Conservation (phyloP, 2,888 invertebrate species). For the Leucophora obtusa region DNA sequence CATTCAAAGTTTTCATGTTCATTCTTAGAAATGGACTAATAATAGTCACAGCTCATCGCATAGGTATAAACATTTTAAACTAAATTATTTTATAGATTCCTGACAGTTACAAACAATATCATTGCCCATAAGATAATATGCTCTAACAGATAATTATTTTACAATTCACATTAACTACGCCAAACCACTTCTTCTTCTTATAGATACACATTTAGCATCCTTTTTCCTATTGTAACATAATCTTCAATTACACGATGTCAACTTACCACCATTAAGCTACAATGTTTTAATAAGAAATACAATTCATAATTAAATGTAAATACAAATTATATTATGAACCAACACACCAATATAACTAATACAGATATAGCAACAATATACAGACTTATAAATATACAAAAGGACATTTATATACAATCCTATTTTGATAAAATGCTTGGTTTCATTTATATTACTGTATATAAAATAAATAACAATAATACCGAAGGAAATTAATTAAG, state of each 20-base stretch:
- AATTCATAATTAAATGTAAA: conserved; percentile 45
- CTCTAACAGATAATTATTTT: too few species aligned
- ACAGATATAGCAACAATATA: neutral
- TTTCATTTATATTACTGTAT: conserved; percentile 1
- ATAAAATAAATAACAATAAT: conserved; percentile 16
- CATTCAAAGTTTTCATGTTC: too few species aligned
- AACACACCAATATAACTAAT: neutral
- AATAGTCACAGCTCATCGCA: too few species aligned
- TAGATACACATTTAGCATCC: too few species aligned
- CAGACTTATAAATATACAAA: neutral
- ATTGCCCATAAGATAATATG: too few species aligned
- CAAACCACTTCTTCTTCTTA: too few species aligned
- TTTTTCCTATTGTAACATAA: too few species aligned
- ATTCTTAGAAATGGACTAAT: too few species aligned
- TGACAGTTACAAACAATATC: too few species aligned
- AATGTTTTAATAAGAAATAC: conserved; percentile 9
- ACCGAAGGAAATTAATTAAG: conserved; percentile 46
- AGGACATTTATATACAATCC: neutral
- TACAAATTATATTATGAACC: conserved; percentile 11
- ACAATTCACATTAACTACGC: too few species aligned
- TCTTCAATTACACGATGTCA: neutral
- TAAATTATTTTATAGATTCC: too few species aligned
- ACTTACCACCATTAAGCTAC: neutral
- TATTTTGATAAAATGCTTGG: conserved; percentile 7
- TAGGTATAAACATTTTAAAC: too few species aligned